Conservation (phyloP, 2,888 invertebrate genomes). For the Megaustenia siamemsis region DNA sequence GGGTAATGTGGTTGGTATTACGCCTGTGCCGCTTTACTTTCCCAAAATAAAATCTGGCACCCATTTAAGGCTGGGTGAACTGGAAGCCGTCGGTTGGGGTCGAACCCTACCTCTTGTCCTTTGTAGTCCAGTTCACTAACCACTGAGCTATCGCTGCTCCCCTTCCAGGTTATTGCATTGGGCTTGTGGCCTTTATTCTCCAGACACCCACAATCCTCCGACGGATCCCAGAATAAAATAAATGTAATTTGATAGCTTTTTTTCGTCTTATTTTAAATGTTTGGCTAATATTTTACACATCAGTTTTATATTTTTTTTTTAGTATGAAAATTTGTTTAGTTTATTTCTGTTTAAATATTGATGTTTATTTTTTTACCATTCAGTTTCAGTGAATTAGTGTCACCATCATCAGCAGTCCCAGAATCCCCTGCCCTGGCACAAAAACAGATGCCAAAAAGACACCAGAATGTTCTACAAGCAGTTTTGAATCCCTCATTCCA, state of each 20-base stretch:
- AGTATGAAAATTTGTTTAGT: not conserved
- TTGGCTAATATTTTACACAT: not conserved
- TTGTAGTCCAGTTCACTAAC: too few species aligned
- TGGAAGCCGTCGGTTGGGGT: too few species aligned
- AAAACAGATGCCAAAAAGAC: slow-evolving; percentile 48
- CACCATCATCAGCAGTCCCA: slow-evolving; percentile 53
- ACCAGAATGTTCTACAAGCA: slow-evolving; percentile 47
- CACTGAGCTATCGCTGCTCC: too few species aligned
- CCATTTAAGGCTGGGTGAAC: too few species aligned
- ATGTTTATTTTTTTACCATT: slow-evolving; percentile 19
- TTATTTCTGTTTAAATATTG: not conserved
- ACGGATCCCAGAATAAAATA: too few species aligned
- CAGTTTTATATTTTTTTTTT: not conserved
- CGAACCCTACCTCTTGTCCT: too few species aligned
- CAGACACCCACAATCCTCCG: too few species aligned
- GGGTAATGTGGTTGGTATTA: too few species aligned
- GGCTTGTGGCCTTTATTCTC: too few species aligned
- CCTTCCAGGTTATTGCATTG: too few species aligned
- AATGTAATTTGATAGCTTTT: not conserved
- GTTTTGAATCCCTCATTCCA: slow-evolving; percentile 47
- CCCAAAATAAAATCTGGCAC: too few species aligned
- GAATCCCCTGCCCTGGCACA: slow-evolving; percentile 38
- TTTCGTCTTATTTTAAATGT: not conserved
- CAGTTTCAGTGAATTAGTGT: slow-evolving; percentile 74
- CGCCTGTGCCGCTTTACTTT: too few species aligned